Conservation (phyloP, 2,888 invertebrate genomes). For the Aplocera efformata region DNA sequence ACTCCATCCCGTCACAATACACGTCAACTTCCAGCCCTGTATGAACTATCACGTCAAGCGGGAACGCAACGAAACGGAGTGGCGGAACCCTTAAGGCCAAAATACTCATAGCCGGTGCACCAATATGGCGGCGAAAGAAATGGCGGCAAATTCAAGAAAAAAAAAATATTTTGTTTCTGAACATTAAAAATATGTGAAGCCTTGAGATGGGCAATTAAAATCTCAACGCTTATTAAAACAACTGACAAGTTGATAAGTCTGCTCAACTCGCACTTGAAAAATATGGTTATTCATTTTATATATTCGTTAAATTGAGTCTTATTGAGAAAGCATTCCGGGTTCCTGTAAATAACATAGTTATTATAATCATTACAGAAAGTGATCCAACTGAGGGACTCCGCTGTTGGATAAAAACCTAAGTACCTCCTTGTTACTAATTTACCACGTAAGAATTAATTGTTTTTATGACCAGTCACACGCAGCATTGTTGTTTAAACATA, state of each 20-base stretch:
- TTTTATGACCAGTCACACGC: too few relatives aligned
- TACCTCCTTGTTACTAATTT: conserved; percentile 5
- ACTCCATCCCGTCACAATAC: conserved; percentile 93
- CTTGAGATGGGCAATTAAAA: too few relatives aligned
- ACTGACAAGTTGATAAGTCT: too few relatives aligned
- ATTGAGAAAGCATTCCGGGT: neutral
- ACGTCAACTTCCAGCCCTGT: conserved; percentile 87
- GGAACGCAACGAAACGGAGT: conserved; percentile 53
- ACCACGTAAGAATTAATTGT: too few relatives aligned
- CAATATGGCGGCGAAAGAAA: conserved; percentile 6
- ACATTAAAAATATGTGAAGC: too few relatives aligned
- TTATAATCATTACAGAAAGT: neutral
- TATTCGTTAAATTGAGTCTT: neutral
- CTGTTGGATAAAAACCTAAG: conserved; percentile 1
- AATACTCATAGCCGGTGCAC: neutral
- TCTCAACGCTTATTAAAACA: too few relatives aligned
- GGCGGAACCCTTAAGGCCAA: conserved; percentile 33
- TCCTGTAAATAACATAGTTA: neutral
- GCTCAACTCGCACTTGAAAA: too few relatives aligned
- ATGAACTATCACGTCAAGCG: conserved; percentile 64
- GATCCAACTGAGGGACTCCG: too few relatives aligned
- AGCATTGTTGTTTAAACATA: too few relatives aligned
- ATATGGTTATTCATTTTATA: neutral
- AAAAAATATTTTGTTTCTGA: too few relatives aligned
- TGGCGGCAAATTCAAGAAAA: too few relatives aligned